Conservation (phyloP, 2,113 vertebrate species). For the Agelaius phoeniceus region DNA sequence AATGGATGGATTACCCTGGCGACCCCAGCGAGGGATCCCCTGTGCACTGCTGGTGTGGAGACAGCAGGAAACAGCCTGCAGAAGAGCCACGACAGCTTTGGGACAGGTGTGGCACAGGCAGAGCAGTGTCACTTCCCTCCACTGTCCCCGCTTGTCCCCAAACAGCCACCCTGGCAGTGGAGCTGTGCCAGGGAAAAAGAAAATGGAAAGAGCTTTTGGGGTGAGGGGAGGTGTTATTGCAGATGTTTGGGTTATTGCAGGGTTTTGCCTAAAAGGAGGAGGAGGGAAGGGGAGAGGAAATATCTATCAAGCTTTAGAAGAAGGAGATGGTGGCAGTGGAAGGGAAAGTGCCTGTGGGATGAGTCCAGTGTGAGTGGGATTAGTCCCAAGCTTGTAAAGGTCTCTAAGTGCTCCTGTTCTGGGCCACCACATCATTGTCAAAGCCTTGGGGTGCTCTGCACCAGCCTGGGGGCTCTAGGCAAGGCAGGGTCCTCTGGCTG, state of each 20-base stretch:
- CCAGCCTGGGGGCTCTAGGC: background rate
- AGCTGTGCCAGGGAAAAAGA: background rate
- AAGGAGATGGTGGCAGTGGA: background rate
- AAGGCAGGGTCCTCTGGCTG: background rate
- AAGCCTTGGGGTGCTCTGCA: background rate
- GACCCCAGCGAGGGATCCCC: fast-evolving
- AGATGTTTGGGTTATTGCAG: background rate
- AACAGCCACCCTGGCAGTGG: background rate
- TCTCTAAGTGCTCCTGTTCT: background rate
- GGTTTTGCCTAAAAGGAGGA: background rate
- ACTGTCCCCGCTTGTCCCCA: background rate
- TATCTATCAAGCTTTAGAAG: background rate
- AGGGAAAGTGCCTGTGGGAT: background rate
- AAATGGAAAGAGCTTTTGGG: background rate
- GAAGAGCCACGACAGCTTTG: background rate
- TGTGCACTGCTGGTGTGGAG: background rate
- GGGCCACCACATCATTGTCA: background rate
- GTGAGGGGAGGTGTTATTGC: background rate
- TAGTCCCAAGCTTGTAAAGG: background rate
- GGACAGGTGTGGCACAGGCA: background rate
- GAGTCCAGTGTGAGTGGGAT: background rate
- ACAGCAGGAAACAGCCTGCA: background rate
- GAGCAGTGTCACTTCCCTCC: background rate
- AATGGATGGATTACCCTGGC: background rate
- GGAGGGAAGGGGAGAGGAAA: background rate